Base-by-base conservation (phyloP, 1,140 invertebrate genomes). In the Zaprionus vittiger region DNA sequence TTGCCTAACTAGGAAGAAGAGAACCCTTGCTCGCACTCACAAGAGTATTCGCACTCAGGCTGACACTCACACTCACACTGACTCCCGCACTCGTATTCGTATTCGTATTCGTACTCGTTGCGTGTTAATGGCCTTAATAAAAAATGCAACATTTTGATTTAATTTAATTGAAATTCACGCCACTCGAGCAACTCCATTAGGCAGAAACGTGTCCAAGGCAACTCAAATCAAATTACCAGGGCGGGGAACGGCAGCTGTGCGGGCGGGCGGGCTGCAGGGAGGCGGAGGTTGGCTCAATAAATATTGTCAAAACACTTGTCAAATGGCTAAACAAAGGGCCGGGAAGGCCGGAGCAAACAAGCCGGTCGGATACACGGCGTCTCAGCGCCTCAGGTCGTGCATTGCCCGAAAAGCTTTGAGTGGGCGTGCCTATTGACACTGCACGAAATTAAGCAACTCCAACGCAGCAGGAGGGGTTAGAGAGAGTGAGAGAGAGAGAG, bases 291-390 rank as follows among this genome's bases (percentile, higher is more conserved):
- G 80, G 49, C 70, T 81, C 80, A 90, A 90, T 90, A 90, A 90
- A 90, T 90, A 90, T 90, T 90, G 85, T 90, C 86, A 90, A 90
- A 90, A 90, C 85, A 90, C 85, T 90, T 90, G 85, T 90, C 85
- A 90, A 90, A 85, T 85, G 82, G 76, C 79, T 90, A 90, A 90
- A 90, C 85, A 90, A 90, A 81, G 78, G 24, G 62, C 26, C 20
- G 55, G 47, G 41, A 60, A 47, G 60, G 69, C 59, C 41, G 44
- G 26, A 63, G 59, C 55, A 73, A 74, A 65, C 60, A 74, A 66
- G 55, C 64, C 65, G 64, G 20, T 61, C 55, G 65, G 67, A 44
- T 76, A 74, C 68, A 77, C 47, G 77, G 37, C 54, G 31, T 34
- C 9, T 9, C 66, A 77, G 61, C 38, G 49, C 47, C 47, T 20